phyloP scores from a whole-genome alignment of 2,797 vertebrate species.

The Stomatorhinus walkeri region DNA sequence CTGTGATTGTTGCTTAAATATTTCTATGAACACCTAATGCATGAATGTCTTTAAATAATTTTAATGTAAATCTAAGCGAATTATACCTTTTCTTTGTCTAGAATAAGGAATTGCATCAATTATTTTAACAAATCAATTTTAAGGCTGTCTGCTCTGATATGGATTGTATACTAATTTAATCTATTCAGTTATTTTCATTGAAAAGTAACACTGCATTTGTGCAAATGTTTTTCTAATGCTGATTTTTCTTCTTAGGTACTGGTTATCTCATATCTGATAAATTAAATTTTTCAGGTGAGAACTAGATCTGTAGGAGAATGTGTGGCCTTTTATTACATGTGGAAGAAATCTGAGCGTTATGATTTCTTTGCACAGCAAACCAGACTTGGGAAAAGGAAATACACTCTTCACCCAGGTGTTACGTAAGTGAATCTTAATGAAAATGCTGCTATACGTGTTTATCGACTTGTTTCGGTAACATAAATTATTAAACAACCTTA shows the following conservation, averaged over 20 bases:
- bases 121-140: background rate
- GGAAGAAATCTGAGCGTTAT: conserved; percentile 97
- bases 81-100: background rate
- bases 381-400: conserved; percentile 95
- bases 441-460: background rate
- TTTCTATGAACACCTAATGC: background rate
- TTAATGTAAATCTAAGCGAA: background rate
- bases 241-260: conserved; percentile 39
- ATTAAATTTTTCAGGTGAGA: conserved; percentile 79
- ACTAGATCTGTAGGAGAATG: conserved; percentile 93
- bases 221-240: conserved; percentile 19
- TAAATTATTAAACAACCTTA: background rate
- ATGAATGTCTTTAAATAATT: background rate
- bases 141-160: background rate
- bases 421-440: conserved; percentile 70
- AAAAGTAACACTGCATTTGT: background rate
- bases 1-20: background rate
- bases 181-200: background rate
- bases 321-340: conserved; percentile 98
- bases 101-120: background rate
- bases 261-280: conserved; percentile 60
- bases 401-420: conserved; percentile 89
- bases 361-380: conserved; percentile 98
- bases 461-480: background rate
- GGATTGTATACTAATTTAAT: background rate